Percentiles rank a stretch among this genome's conserved stretches.
These are phyloP conservation scores for Neosalanx taihuensis DNA, from an alignment of 2,797 vertebrate species.

Conservation along the genomic window DNA sequence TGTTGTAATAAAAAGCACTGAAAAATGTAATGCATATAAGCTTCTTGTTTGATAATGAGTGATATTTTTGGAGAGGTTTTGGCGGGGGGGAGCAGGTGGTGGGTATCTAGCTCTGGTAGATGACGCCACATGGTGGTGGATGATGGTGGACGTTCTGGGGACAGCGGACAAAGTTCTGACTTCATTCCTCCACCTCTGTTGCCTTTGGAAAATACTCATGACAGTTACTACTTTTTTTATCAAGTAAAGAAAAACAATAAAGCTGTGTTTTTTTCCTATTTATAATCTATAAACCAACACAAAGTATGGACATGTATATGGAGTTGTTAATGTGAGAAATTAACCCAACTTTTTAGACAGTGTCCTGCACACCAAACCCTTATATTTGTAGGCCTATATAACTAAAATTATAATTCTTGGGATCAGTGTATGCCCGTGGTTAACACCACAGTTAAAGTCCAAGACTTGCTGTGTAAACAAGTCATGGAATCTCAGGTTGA, in stretches of 20 bases:
- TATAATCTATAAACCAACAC: background rate
- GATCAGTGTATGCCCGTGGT: background rate
- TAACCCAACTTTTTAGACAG: too few relatives aligned
- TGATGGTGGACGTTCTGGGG: conserved; percentile 4
- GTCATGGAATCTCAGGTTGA: background rate
- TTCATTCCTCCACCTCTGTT: conserved; percentile 17
- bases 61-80: background rate
- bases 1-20: conserved; percentile 23
- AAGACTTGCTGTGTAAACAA: background rate
- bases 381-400: background rate
- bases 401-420: background rate
- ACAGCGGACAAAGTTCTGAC: background rate
- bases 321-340: too few relatives aligned
- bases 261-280: conserved; percentile 1
- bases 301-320: too few relatives aligned
- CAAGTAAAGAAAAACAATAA: conserved; percentile 53
- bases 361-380: too few relatives aligned
- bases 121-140: conserved; percentile 10
- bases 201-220: conserved; percentile 49
- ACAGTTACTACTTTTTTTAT: conserved; percentile 61
- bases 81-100: background rate
- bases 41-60: conserved; percentile 27
- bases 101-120: background rate
- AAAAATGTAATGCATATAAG: conserved; percentile 16
- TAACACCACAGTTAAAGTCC: background rate